Conservation (phyloP, 2,797 vertebrate genomes). For the Cyprinodon diabolis region DNA sequence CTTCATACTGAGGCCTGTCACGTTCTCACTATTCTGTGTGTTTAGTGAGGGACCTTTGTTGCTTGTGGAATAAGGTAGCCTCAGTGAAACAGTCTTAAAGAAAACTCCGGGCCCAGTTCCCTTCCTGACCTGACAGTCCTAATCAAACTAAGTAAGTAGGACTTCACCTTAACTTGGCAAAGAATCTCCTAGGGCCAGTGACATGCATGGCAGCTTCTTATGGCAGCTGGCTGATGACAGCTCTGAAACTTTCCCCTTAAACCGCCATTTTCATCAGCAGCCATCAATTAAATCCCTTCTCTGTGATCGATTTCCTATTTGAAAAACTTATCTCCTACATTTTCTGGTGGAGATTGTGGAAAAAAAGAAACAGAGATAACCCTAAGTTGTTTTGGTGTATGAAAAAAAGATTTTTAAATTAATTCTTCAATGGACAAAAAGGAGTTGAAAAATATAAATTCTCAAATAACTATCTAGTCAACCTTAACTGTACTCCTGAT, state of each 20-base stretch:
- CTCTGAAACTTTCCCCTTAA: slow-evolving; percentile 22
- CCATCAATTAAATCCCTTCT: slow-evolving; percentile 17
- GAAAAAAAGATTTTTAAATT: background rate
- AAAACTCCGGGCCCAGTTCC: slow-evolving; percentile 48
- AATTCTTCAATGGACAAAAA: slow-evolving; percentile 52
- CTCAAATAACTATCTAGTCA: slow-evolving; percentile 52
- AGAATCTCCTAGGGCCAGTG: slow-evolving; percentile 65
- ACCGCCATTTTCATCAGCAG: slow-evolving; percentile 29
- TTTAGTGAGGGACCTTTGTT: slow-evolving; percentile 61
- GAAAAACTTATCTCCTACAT: slow-evolving; percentile 4
- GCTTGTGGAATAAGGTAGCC: slow-evolving; percentile 53
- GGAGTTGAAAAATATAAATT: slow-evolving; percentile 61
- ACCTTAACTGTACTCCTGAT: slow-evolving; percentile 56
- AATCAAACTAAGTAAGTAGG: slow-evolving; percentile 69
- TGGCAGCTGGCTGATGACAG: slow-evolving; percentile 68
- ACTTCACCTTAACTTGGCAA: slow-evolving; percentile 74
- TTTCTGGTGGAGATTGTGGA: slow-evolving; percentile 39
- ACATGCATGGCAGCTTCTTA: slow-evolving; percentile 71
- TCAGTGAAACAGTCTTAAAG: slow-evolving; percentile 33
- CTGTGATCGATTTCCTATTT: slow-evolving; percentile 39
- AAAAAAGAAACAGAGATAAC: slow-evolving; percentile 53
- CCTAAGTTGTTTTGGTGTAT: slow-evolving; percentile 9
- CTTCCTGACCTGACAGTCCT: slow-evolving; percentile 67
- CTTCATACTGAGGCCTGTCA: slow-evolving; percentile 60
- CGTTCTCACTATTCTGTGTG: slow-evolving; percentile 32